These are phyloP conservation scores for Eremobia ochroleuca DNA, from an alignment of 2,888 invertebrate species.

Conservation along the genomic window DNA sequence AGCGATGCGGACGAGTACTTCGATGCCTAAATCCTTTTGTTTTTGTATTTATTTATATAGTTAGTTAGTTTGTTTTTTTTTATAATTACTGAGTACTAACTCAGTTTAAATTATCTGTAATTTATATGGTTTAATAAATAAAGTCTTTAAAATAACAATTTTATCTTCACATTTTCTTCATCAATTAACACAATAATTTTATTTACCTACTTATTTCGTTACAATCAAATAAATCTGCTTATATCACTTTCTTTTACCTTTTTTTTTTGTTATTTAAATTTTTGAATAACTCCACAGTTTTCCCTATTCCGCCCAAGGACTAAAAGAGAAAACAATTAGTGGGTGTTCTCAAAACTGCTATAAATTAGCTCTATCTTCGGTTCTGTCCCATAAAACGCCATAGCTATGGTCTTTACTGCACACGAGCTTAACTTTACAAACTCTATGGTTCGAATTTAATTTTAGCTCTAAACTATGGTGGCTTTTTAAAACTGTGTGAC, in stretches of 20 bases:
- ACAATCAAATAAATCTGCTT: not conserved
- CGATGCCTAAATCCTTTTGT: too few species aligned
- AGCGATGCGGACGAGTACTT: too few species aligned
- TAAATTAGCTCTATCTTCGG: constrained; percentile 67
- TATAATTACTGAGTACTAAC: too few species aligned
- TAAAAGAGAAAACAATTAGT: constrained; percentile 69
- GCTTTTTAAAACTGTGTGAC: constrained; percentile 15
- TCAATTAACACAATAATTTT: too few species aligned
- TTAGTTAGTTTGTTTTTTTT: too few species aligned
- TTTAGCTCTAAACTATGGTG: constrained; percentile 14
- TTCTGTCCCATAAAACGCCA: constrained; percentile 66
- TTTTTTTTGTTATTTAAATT: too few species aligned
- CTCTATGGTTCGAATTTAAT: constrained; percentile 41
- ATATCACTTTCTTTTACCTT: not conserved
- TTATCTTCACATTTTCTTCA: not conserved
- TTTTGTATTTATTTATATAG: too few species aligned
- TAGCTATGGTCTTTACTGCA: constrained; percentile 61
- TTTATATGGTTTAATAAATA: too few species aligned
- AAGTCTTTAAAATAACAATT: not conserved
- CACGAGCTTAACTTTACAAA: constrained; percentile 57
- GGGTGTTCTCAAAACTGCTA: constrained; percentile 62
- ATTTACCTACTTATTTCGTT: too few species aligned
- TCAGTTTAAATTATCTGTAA: too few species aligned
- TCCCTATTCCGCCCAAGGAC: constrained; percentile 35
- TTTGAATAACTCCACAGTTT: constrained; percentile 35